Conservation (phyloP, 2,888 invertebrate species). For the Hofmannophila pseudospretella region DNA sequence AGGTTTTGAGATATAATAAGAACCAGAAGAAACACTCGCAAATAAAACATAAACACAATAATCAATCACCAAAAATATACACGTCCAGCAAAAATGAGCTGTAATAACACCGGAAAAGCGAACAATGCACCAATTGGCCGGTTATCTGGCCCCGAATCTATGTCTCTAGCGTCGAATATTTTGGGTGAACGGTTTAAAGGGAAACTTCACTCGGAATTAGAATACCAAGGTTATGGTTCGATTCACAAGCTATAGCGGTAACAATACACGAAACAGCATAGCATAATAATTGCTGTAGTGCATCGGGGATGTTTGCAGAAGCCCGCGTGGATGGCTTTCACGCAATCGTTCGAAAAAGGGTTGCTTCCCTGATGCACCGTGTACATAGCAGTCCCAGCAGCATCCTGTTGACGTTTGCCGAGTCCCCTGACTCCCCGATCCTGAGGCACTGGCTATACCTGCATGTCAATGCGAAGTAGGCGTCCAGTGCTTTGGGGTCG, state of each 20-base stretch:
- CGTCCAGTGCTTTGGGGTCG: no score
- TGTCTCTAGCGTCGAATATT: slow-evolving; percentile 62
- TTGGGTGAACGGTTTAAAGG: slow-evolving; percentile 60
- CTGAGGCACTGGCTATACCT: no score
- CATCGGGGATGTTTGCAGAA: no score
- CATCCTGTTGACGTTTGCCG: no score
- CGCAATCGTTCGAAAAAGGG: no score
- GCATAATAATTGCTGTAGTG: no score
- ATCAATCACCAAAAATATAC: slow-evolving; percentile 28
- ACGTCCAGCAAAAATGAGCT: slow-evolving; percentile 22
- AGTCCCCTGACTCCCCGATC: no score
- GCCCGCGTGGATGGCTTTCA: no score
- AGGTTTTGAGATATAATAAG: slow-evolving; percentile 1
- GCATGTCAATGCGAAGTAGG: no score
- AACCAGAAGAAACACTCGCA: background rate
- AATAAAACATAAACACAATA: slow-evolving; percentile 26
- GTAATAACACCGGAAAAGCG: slow-evolving; percentile 48
- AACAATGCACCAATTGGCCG: slow-evolving; percentile 53
- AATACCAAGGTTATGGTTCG: slow-evolving; percentile 39
- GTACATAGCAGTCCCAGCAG: no score
- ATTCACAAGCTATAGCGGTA: slow-evolving; percentile 15
- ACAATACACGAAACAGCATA: no score
- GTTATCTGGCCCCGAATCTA: slow-evolving; percentile 58
- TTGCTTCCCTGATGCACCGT: no score
- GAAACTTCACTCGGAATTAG: slow-evolving; percentile 60